phyloP scores from a whole-genome alignment of 2,113 vertebrate genomes.

The Chlorocebus sabaeus region DNA sequence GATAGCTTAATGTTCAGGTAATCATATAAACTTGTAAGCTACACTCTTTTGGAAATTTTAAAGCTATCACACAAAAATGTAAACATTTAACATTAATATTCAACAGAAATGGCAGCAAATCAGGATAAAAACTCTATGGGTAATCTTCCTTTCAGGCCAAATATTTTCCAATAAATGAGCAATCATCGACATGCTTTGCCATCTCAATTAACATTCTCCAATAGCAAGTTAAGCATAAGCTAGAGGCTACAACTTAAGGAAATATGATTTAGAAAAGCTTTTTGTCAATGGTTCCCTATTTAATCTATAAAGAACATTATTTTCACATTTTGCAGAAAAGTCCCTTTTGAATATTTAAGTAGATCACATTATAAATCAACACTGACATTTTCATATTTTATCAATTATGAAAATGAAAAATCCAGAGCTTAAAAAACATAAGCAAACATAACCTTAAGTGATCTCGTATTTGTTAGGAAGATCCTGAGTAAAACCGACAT shows the following conservation, averaged over 20 bases:
- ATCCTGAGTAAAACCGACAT: neutral
- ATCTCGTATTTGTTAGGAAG: neutral
- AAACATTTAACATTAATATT: neutral
- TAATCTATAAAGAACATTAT: neutral
- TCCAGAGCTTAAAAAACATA: neutral
- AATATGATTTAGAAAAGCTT: neutral
- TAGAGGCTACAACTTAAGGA: neutral
- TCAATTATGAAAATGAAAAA: neutral
- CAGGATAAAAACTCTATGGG: neutral
- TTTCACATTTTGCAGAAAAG: neutral
- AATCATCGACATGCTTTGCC: neutral
- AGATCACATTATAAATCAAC: neutral
- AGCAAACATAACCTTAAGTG: neutral
- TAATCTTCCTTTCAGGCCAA: neutral
- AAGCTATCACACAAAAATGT: neutral
- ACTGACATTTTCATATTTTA: conserved; percentile 17
- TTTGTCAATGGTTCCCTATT: neutral
- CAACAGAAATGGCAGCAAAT: neutral
- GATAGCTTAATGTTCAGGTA: neutral
- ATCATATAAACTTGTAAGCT: neutral
- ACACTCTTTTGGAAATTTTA: neutral
- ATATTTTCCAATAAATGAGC: neutral
- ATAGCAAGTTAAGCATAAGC: neutral
- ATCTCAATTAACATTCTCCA: neutral
- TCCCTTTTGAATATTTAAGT: neutral